phyloP scores from a whole-genome alignment of 2,888 invertebrate species.

The Parnassius smintheus region DNA sequence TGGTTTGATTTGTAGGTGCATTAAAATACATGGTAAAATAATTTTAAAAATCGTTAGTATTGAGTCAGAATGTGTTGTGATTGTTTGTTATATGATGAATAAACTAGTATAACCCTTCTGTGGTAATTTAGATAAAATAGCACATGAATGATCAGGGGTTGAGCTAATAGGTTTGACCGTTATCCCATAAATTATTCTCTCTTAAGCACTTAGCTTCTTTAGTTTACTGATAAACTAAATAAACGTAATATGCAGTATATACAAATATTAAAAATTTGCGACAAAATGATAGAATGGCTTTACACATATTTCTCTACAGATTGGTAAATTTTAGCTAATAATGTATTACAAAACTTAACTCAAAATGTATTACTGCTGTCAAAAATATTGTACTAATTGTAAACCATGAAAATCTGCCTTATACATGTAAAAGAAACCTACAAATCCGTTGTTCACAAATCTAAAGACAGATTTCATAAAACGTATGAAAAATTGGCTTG shows the following conservation, averaged over 20 bases:
- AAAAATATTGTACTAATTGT: constrained; percentile 50
- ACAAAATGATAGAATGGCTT: background rate
- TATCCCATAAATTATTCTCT: no score
- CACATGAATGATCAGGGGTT: no score
- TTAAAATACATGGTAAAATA: no score
- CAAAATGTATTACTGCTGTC: constrained; percentile 34
- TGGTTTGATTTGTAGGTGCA: no score
- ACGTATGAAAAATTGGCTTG: constrained; percentile 50
- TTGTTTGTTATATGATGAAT: no score
- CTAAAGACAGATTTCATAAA: constrained; percentile 50
- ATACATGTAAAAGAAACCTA: constrained; percentile 54
- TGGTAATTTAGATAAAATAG: no score
- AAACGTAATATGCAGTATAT: background rate
- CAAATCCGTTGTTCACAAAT: constrained; percentile 46
- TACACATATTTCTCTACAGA: constrained; percentile 4
- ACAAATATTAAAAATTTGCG: no score
- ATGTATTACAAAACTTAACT: constrained; percentile 39
- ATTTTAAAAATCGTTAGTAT: no score
- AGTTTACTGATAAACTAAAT: background rate
- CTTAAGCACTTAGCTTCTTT: no score
- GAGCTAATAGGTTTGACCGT: no score
- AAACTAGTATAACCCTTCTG: no score
- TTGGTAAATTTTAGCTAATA: constrained; percentile 17
- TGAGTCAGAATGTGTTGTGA: no score
- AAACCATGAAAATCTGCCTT: constrained; percentile 37